phyloP scores from a whole-genome alignment of 2,113 vertebrate genomes.

The Vidua chalybeata region DNA sequence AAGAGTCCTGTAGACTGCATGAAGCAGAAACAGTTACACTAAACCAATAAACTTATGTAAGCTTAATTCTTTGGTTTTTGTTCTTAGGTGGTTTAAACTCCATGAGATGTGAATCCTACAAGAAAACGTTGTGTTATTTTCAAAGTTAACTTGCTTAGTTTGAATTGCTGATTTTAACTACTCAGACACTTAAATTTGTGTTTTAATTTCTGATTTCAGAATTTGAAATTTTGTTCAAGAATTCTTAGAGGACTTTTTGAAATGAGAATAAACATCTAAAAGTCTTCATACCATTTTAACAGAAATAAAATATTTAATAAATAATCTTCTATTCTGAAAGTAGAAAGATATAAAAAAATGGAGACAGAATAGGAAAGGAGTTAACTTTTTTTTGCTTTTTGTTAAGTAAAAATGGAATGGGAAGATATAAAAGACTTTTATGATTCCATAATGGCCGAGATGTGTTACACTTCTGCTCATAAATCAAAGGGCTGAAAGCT shows the following conservation, averaged over 20 bases:
- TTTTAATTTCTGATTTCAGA: neutral
- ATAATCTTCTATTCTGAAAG: neutral
- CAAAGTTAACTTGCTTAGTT: neutral
- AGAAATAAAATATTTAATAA: neutral
- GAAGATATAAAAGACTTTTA: slow-evolving; percentile 59
- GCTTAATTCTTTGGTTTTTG: neutral
- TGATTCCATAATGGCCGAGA: slow-evolving; percentile 66
- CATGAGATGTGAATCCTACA: neutral
- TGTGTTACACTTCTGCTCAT: slow-evolving; percentile 56
- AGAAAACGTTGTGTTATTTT: neutral
- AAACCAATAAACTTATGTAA: neutral
- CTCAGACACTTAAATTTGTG: neutral
- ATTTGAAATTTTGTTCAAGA: neutral
- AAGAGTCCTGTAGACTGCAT: neutral
- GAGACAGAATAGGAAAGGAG: slow-evolving; percentile 5
- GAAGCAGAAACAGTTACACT: neutral
- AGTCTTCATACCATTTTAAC: neutral
- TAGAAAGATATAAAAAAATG: neutral
- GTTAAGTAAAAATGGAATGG: slow-evolving; percentile 54
- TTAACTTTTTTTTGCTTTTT: neutral
- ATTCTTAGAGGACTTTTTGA: neutral
- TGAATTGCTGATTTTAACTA: neutral
- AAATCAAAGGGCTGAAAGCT: slow-evolving; percentile 71
- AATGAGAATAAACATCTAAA: neutral
- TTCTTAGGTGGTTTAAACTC: neutral